Evolutionary conservation across 1,140 invertebrate genomes (phyloP).

Genomic region (Galleria mellonella): DNA sequence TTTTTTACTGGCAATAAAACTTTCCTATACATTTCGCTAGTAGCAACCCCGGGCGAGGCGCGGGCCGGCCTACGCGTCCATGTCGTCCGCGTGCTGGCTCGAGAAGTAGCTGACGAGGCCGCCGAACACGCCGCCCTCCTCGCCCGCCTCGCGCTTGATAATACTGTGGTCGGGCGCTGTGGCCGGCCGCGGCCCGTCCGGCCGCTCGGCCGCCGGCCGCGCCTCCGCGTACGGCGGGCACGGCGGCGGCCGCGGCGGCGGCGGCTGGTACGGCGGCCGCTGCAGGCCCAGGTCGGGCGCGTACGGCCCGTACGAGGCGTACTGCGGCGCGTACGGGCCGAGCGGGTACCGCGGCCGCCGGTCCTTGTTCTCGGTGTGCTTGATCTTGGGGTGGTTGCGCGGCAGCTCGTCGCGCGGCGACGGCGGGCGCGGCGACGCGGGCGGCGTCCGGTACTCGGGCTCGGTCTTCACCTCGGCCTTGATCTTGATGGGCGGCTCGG

Average conservation of each 20-base stretch:
- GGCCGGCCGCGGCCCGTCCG: slow-evolving; percentile 12
- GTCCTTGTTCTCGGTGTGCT: slow-evolving; percentile 59
- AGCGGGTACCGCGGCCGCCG: slow-evolving; percentile 50
- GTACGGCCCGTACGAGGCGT: slow-evolving; percentile 62
- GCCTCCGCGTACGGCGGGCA: neutral
- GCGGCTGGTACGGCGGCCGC: slow-evolving; percentile 44
- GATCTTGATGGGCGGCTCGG: slow-evolving; percentile 37
- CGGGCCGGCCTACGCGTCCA: slow-evolving; percentile 39
- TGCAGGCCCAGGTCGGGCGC: slow-evolving; percentile 49
- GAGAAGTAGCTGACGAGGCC: slow-evolving; percentile 92
- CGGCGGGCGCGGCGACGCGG: slow-evolving; percentile 24
- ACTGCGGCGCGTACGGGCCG: slow-evolving; percentile 65
- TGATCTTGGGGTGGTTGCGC: slow-evolving; percentile 51
- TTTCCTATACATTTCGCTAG: too few species aligned
- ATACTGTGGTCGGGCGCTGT: slow-evolving; percentile 1
- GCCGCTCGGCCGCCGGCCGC: slow-evolving; percentile 8
- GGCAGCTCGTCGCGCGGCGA: slow-evolving; percentile 33
- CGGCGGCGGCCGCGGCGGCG: slow-evolving; percentile 11
- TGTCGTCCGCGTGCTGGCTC: slow-evolving; percentile 86
- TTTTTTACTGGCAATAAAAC: too few species aligned
- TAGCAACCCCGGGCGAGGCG: neutral
- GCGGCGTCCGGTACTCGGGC: slow-evolving; percentile 46
- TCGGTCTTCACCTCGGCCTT: slow-evolving; percentile 59
- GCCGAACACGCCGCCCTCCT: slow-evolving; percentile 84
- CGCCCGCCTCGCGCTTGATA: slow-evolving; percentile 31